These are phyloP conservation scores for Stichopus horrens DNA, from an alignment of 53 echinoderm and acorn worm genomes.

Conservation along the genomic window DNA sequence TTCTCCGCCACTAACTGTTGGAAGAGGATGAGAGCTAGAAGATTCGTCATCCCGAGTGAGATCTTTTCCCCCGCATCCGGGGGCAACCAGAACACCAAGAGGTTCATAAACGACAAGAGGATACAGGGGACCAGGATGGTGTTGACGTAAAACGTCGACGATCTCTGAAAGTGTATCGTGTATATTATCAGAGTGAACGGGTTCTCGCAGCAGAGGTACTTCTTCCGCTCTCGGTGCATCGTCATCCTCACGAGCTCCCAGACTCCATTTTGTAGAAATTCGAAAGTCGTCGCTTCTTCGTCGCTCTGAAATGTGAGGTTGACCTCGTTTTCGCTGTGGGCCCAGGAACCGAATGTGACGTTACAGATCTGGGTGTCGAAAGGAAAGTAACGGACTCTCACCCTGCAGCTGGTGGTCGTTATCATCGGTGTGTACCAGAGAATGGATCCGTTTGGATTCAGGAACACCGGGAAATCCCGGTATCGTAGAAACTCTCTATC, in stretches of 20 bases:
- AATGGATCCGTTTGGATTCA: conserved; percentile 50
- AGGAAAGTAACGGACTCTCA: conserved; percentile 58
- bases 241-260: conserved; percentile 56
- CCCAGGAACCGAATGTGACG: conserved; percentile 64
- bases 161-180: conserved; percentile 58
- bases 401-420: conserved; percentile 55
- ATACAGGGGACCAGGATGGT: conserved; percentile 73
- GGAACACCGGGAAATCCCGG: conserved; percentile 36
- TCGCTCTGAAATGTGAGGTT: conserved; percentile 48
- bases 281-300: conserved; percentile 53
- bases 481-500: conserved; percentile 57
- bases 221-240: not conserved
- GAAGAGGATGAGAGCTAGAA: conserved; percentile 64
- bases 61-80: conserved; percentile 81
- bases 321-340: conserved; percentile 20
- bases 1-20: conserved; percentile 66
- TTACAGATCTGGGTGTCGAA: conserved; percentile 64
- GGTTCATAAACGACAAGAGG: conserved; percentile 65
- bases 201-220: conserved; percentile 65
- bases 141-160: conserved; percentile 68
- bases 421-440: conserved; percentile 69
- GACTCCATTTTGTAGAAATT: conserved; percentile 78
- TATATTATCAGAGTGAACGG: conserved; percentile 69
- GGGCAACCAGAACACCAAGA: conserved; percentile 74
- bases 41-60: conserved; percentile 71